Base-by-base conservation (phyloP, 1,140 invertebrate genomes). In the Mactra quadrangularis region DNA sequence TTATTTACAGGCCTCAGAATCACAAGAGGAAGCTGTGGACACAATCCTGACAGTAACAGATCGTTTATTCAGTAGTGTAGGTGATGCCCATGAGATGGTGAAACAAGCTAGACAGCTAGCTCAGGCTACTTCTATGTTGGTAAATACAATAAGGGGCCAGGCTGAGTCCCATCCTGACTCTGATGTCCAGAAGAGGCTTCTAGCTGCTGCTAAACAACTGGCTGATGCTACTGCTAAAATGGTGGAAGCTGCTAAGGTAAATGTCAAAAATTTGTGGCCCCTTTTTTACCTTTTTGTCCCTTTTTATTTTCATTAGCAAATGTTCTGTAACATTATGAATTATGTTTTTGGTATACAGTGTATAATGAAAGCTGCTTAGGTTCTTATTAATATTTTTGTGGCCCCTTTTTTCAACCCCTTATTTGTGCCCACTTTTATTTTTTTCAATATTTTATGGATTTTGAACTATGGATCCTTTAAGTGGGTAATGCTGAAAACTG, bases 191-290 rank as follows among this genome's bases (percentile, higher is more conserved):
- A 95, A 97, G 72, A 95, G 97, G 83, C 92, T 99, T 7, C 92
- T 99, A 53, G 97, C 97, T 0, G 94, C 89, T 52, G 91, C 98
- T 6, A 99, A 98, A 92, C 94, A 96, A 59, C 93, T 99, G 17
- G 98, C 98, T 1, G 98, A 99, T 93, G 98, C 98, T 9, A 99
- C 99, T 0, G 96, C 97, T 0, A 95, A 96, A 84, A 97, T 99
- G 96, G 98, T 99, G 1, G 98, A 99, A 92, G 98, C 98, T 1
- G 98, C 99, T 0, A 95, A 99, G 82, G 93, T 93, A 83, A 35
- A 15, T 6, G 15, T 13, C 19, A 47, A 19, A 47, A 11, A 19
- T 47, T 9, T 19, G 45, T 47, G 45, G 19, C 9, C 9, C 19
- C 45, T 19, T 47, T 9, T 47, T 19, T 9, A 47, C 19, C 19